Percentiles rank a stretch among this genome's conserved stretches.
These are phyloP conservation scores for Hemithea aestivaria DNA, from an alignment of 2,888 invertebrate genomes.

Conservation along the genomic window DNA sequence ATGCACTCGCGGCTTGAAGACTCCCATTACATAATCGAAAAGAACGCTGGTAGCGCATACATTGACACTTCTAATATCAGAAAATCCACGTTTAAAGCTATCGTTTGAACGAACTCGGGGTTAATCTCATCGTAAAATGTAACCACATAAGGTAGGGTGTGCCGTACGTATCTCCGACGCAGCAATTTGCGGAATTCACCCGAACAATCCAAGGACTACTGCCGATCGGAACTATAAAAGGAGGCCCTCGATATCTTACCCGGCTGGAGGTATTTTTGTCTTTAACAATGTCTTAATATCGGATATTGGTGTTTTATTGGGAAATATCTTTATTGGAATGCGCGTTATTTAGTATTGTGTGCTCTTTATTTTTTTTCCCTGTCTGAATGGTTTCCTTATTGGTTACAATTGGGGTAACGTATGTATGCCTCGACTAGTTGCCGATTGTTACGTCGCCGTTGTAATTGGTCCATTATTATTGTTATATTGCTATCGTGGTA, in stretches of 20 bases:
- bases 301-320: conserved; percentile 27
- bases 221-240: conserved; percentile 26
- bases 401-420: conserved; percentile 4
- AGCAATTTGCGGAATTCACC: conserved; percentile 27
- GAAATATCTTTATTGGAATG: conserved; percentile 25
- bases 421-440: neutral
- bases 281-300: conserved; percentile 35
- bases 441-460: too few species aligned
- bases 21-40: too few species aligned
- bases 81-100: too few species aligned
- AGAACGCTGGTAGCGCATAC: too few species aligned
- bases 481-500: too few species aligned
- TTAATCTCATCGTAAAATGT: too few species aligned
- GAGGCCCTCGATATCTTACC: conserved; percentile 22
- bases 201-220: conserved; percentile 20
- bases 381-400: conserved; percentile 1
- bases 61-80: too few species aligned
- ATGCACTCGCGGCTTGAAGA: too few species aligned
- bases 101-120: too few species aligned
- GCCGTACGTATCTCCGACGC: conserved; percentile 8
- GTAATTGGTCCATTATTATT: too few species aligned
- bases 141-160: too few species aligned
- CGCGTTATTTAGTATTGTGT: conserved; percentile 17
- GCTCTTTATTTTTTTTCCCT: conserved; percentile 9
- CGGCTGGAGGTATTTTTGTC: conserved; percentile 26